Conservation (phyloP, 1,140 invertebrate species). For the Orussus abietinus region DNA sequence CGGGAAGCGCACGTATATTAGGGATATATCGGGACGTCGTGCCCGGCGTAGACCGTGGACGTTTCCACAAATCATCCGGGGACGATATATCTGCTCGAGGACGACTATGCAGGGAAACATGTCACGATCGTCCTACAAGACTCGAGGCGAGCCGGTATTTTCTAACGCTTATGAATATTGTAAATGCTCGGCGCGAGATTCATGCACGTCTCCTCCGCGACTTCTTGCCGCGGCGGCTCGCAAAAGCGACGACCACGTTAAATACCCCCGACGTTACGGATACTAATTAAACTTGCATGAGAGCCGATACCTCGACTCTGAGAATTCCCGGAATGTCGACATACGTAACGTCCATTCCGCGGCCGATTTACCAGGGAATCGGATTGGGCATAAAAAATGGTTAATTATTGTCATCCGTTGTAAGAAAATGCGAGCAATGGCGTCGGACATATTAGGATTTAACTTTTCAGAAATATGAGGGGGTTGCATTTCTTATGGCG, state of each 20-base stretch:
- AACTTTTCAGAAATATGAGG: too few species aligned
- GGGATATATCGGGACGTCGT: too few species aligned
- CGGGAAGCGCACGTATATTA: too few species aligned
- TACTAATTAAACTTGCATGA: constrained; percentile 12
- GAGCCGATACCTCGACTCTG: constrained; percentile 5
- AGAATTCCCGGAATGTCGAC: constrained; percentile 9
- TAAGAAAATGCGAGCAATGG: too few species aligned
- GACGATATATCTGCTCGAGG: not conserved
- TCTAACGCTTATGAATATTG: constrained; percentile 22
- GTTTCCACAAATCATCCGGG: constrained; percentile 12
- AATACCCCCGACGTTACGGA: constrained; percentile 9
- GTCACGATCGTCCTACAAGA: constrained; percentile 12
- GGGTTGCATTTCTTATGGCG: too few species aligned
- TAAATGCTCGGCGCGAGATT: constrained; percentile 7
- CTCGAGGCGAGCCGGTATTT: constrained; percentile 12
- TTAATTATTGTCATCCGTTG: too few species aligned
- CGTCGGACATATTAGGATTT: too few species aligned
- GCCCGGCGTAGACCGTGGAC: not conserved
- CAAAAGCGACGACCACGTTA: constrained; percentile 9
- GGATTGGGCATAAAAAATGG: too few species aligned
- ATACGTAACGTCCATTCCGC: not conserved
- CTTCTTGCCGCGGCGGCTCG: constrained; percentile 4
- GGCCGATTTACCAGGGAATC: too few species aligned
- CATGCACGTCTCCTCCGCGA: constrained; percentile 5
- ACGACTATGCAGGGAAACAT: constrained; percentile 4